Evolutionary conservation across 2,797 vertebrate species (phyloP).

Genomic region (Onychomys leucogaster): DNA sequence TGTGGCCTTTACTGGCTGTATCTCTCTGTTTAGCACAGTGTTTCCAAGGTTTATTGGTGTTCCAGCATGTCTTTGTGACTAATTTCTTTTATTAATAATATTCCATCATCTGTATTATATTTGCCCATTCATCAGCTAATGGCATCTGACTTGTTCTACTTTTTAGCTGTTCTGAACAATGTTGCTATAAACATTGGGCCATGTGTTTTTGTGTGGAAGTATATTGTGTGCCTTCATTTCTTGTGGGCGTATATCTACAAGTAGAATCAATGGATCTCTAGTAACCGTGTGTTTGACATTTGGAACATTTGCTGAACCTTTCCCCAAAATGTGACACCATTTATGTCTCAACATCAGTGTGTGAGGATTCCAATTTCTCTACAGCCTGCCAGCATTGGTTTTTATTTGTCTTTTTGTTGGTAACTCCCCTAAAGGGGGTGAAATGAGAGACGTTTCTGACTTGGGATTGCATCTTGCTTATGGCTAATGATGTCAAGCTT

Average conservation of each 20-base stretch:
- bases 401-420: neutral
- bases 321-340: neutral
- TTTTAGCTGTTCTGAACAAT: neutral
- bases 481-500: neutral
- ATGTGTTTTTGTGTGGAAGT: neutral
- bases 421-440: neutral
- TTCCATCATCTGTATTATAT: neutral
- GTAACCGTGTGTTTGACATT: slow-evolving; percentile 7
- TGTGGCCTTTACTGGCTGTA: neutral
- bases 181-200: neutral
- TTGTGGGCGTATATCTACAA: neutral
- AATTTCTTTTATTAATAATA: slow-evolving; percentile 43
- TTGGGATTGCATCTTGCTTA: slow-evolving; percentile 31
- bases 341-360: neutral
- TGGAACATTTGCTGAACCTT: neutral
- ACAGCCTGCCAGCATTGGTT: neutral
- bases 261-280: neutral
- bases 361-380: neutral
- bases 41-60: neutral
- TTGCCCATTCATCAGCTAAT: neutral
- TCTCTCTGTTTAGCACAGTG: neutral
- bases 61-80: neutral
- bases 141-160: neutral
- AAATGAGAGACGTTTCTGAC: neutral
- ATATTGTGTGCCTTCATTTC: neutral